phyloP scores from a whole-genome alignment of 1,140 invertebrate genomes.

The Sycobia sp. region DNA sequence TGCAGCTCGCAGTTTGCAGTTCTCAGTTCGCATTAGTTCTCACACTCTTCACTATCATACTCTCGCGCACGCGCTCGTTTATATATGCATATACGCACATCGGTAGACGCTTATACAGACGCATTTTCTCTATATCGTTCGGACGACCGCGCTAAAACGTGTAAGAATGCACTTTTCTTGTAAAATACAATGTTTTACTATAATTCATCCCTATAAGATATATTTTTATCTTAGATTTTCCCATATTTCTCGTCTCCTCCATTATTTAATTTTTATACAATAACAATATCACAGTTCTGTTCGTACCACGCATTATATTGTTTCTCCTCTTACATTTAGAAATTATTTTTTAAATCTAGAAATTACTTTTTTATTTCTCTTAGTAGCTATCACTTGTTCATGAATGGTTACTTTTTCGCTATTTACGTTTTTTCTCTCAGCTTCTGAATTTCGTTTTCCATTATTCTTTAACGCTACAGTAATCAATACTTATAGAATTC shows the following conservation, averaged over 20 bases:
- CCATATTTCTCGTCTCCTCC: conserved; percentile 46
- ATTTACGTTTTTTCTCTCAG: background rate
- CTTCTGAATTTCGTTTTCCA: conserved; percentile 20
- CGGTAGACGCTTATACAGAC: too few relatives aligned
- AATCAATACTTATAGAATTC: conserved; percentile 36
- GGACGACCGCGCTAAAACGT: conserved; percentile 46
- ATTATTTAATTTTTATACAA: conserved; percentile 56
- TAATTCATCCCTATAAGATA: conserved; percentile 41
- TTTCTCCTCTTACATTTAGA: conserved; percentile 47
- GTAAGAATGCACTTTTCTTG: conserved; percentile 58
- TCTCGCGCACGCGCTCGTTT: too few relatives aligned
- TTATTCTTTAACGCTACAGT: conserved; percentile 38
- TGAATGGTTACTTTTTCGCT: conserved; percentile 25
- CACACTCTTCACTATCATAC: too few relatives aligned
- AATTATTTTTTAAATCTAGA: conserved; percentile 7
- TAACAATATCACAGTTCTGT: conserved; percentile 64
- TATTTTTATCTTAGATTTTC: conserved; percentile 45
- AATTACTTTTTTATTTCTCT: conserved; percentile 34
- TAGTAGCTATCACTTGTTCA: conserved; percentile 25
- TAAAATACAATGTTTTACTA: conserved; percentile 55
- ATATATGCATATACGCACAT: too few relatives aligned
- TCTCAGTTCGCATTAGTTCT: too few relatives aligned
- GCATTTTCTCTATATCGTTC: too few relatives aligned
- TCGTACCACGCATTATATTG: conserved; percentile 61
- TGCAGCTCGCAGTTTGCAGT: too few relatives aligned